Evolutionary conservation across 2,888 invertebrate genomes (phyloP), one percentile per base, ranked within the genome.

Genomic region (Diarsia brunnea): DNA sequence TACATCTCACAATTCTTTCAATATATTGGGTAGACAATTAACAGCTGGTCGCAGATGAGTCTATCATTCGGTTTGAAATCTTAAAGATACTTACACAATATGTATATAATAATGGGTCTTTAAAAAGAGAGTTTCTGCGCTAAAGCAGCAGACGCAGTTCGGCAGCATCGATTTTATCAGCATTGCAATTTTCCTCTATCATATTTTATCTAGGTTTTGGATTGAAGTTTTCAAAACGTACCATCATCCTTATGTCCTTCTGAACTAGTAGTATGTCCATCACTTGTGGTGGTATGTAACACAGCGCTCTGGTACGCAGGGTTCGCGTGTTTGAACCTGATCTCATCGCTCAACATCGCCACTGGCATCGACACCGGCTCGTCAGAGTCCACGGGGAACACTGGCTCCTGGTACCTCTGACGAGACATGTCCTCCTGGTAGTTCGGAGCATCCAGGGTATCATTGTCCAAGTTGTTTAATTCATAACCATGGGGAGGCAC

Each of bases 261-360:
- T 24, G 93, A 85, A 69, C 75, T 91, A 19, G 93, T 89, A 53
- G 84, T 78, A 60, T 88, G 89, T 19, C 90, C 91, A 68, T 95
- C 95, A 72, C 90, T 93, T 80, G 89, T 92, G 74, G 97, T 97
- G 5, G 96, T 96, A 79, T 97, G 97, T 4, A 98, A 97, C 90
- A 98, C 97, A 21, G 98, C 98, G 81, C 98, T 98, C 90, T 98
- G 98, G 91, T 98, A 98, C 55, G 97, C 97, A 0, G 98, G 98
- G 89, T 97, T 98, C 73, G 98, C 97, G 91, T 98, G 97, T 89
- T 97, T 98, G 93, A 98, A 98, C 79, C 97, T 95, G 76, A 95
- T 92, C 84, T 96, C 96, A 67, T 95, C 95, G 58, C 94, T 94
- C 64, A 93, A 93, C 63, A 95, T 87, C 49, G 92, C 94, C 55